Base-by-base conservation (phyloP, 2,113 vertebrate species). In the Formicarius rufipectus region DNA sequence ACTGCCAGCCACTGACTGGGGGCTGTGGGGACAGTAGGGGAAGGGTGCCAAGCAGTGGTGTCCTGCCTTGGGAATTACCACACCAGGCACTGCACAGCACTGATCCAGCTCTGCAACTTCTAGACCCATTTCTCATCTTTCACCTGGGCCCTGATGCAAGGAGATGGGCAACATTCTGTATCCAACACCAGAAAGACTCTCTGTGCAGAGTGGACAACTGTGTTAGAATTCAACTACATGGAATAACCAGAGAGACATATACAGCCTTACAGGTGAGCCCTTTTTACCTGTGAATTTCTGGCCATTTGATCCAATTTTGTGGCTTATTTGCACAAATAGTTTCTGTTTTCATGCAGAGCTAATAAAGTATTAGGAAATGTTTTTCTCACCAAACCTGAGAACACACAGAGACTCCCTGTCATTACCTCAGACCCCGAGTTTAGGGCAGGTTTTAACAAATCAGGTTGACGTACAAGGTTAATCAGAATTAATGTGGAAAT, bases 161-260 rank as follows among this genome's bases (percentile, higher is more conserved):
- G 23, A 76, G 11, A 27, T 17, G 39, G 8, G 6, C 20, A 84
- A 14, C 6, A 3, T 4, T 53, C 35, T 55, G 4, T 40, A 30
- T 49, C 9, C 35, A 71, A 3, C 31, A 33, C 6, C 2, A 3
- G 24, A 82, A 87, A 68, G 22, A 4, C 6, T 81, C 14, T 45
- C 39, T 21, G 2, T 42, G 27, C 30, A 31, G 6, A 7, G 22
- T 37, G 40, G 39, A 31, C 8, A 62, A 5, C 19, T 59, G 33
- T 3, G 5, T 12, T 18, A 83, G 30, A 74, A 45, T n/a, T 52
- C 2, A 8, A 6, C 16, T 58, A 12, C 1, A 0, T 24, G 49
- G 35, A 82, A 80, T 27, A 87, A 60, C 13, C 35, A 56, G 35
- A 63, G 39, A 56, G 31, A 63, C 9, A 28, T 90, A 12, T 37